A percentile compares a stretch with the other conserved stretches of the same genome.
phyloP scores from a whole-genome alignment of 2,113 vertebrate species.

The Barbus barbus region DNA sequence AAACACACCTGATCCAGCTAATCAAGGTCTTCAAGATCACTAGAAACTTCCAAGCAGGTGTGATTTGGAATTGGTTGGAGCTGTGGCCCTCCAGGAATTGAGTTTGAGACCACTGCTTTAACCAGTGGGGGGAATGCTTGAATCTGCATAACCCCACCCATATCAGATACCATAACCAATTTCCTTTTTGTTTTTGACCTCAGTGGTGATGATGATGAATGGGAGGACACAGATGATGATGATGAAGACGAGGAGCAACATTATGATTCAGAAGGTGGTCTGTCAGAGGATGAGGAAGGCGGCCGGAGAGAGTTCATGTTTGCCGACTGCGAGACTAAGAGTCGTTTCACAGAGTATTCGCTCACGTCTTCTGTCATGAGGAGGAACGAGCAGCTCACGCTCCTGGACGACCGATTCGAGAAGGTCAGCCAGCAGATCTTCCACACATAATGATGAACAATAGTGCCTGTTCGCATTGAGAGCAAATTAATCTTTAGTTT shows the following conservation, averaged over 20 bases:
- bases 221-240: slow-evolving; percentile 83
- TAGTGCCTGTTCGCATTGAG: background rate
- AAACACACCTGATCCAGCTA: too few relatives aligned
- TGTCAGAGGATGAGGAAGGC: slow-evolving; percentile 70
- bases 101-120: too few relatives aligned
- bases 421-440: slow-evolving; percentile 76
- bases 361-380: slow-evolving; percentile 92
- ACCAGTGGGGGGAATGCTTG: background rate
- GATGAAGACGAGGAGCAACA: slow-evolving; percentile 39
- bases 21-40: too few relatives aligned
- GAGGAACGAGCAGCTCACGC: slow-evolving; percentile 89
- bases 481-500: background rate
- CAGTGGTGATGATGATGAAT: slow-evolving; percentile 70
- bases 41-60: too few relatives aligned
- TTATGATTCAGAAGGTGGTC: slow-evolving; percentile 73
- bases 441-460: too few relatives aligned
- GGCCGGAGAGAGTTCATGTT: slow-evolving; percentile 77
- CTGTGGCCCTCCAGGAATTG: too few relatives aligned
- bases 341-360: slow-evolving; percentile 95
- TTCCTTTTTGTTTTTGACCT: background rate
- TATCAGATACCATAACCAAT: background rate
- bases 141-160: background rate
- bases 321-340: slow-evolving; percentile 91
- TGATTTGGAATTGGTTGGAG: too few relatives aligned
- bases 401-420: slow-evolving; percentile 94